phyloP scores from a whole-genome alignment of 2,797 vertebrate genomes.

The Scolopax rusticola region DNA sequence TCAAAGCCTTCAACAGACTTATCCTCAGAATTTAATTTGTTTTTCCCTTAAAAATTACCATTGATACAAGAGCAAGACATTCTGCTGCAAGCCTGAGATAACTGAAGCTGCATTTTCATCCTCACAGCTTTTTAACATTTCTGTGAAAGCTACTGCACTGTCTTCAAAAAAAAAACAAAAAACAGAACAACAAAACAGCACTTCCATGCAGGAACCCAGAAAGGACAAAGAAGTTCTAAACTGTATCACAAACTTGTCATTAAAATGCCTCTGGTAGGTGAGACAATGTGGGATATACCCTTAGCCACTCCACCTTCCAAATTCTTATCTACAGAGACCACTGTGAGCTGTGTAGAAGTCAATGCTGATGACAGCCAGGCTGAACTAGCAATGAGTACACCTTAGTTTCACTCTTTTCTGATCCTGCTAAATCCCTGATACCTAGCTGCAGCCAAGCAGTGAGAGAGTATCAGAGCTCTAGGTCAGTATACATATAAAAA shows the following conservation, averaged over 20 bases:
- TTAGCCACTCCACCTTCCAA: not conserved
- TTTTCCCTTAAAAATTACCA: not conserved
- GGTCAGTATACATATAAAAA: not conserved
- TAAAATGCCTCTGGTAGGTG: not conserved
- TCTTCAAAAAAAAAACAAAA: not conserved
- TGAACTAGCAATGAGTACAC: not conserved
- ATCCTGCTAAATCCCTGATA: not conserved
- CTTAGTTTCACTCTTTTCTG: not conserved
- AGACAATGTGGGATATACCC: not conserved
- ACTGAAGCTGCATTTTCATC: not conserved
- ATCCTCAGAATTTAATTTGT: not conserved
- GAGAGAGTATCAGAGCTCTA: not conserved
- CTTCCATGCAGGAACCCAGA: not conserved
- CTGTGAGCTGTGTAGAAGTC: not conserved
- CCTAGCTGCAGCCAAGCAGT: not conserved
- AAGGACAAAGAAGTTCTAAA: not conserved
- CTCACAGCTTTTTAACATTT: not conserved
- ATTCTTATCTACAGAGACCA: not conserved
- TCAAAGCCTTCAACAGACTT: not conserved
- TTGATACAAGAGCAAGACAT: not conserved
- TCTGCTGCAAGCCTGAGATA: not conserved
- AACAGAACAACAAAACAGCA: rapidly evolving
- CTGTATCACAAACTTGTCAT: not conserved
- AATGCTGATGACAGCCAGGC: not conserved
- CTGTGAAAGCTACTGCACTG: not conserved